Conservation (phyloP, 2,888 invertebrate genomes). For the Mechanitis messenoides region DNA sequence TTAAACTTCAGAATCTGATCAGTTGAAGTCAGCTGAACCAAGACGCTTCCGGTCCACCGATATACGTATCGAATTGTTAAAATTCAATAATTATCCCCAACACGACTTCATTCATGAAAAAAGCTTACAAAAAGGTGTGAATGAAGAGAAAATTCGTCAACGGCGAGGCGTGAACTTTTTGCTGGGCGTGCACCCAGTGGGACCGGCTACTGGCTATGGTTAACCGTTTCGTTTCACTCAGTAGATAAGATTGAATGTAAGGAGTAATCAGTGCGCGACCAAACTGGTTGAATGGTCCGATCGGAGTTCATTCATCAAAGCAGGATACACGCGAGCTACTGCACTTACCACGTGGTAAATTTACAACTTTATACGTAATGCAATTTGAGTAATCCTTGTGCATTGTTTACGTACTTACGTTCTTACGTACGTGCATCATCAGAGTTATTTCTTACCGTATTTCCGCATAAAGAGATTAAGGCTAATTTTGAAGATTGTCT, state of each 20-base stretch:
- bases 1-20: conserved; percentile 66
- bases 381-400: too few species aligned
- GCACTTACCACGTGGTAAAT: conserved; percentile 30
- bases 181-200: conserved; percentile 43
- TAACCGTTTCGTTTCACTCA: conserved; percentile 50
- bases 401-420: too few species aligned
- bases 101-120: conserved; percentile 75
- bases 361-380: conserved; percentile 18
- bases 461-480: neutral
- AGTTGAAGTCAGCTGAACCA: conserved; percentile 59
- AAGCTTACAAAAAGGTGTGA: conserved; percentile 73
- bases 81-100: conserved; percentile 76
- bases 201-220: conserved; percentile 38
- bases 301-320: conserved; percentile 64
- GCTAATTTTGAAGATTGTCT: neutral
- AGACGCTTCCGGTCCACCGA: conserved; percentile 74
- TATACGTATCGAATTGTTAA: conserved; percentile 75
- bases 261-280: conserved; percentile 72
- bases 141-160: conserved; percentile 65
- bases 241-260: conserved; percentile 71
- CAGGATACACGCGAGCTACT: conserved; percentile 47
- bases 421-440: too few species aligned
- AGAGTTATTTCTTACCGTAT: too few species aligned
- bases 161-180: conserved; percentile 54
- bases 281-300: conserved; percentile 69